Percentiles rank a stretch among this genome's conserved stretches.
Evolutionary conservation across 2,113 vertebrate species (phyloP).

Genomic region (Myrmecobius fasciatus): DNA sequence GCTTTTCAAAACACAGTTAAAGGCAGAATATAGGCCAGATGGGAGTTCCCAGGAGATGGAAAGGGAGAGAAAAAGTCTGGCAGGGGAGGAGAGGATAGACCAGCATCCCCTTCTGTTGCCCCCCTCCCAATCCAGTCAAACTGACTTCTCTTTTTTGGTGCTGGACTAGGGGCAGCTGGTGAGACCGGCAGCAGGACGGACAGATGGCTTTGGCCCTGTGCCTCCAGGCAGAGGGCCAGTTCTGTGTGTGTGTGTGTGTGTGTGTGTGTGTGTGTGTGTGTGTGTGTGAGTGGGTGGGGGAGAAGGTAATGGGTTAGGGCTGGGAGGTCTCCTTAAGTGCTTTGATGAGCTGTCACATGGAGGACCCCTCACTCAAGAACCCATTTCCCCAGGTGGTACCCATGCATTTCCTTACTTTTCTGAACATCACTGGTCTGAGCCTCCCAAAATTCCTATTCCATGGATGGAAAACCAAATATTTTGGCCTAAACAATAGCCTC

Average conservation of each 20-base stretch:
- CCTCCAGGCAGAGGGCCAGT: background rate
- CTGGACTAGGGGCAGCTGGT: slow-evolving; percentile 69
- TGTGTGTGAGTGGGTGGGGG: background rate
- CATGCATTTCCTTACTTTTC: background rate
- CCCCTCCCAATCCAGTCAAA: slow-evolving; percentile 53
- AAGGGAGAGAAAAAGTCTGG: background rate
- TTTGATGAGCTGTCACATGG: background rate
- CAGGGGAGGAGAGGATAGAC: slow-evolving; percentile 29
- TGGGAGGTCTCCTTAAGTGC: background rate
- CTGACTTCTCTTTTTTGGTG: slow-evolving; percentile 54
- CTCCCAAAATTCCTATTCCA: background rate
- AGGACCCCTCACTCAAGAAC: background rate
- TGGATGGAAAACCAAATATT: slow-evolving; percentile 23
- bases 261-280: background rate
- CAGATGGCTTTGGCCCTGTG: slow-evolving; percentile 41
- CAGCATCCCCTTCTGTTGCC: background rate
- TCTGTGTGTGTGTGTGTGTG: background rate
- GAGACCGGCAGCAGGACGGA: slow-evolving; percentile 39
- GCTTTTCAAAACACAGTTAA: slow-evolving; percentile 53
- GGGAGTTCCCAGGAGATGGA: slow-evolving; percentile 32
- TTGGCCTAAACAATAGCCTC: background rate
- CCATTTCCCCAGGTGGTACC: background rate
- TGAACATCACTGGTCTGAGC: background rate
- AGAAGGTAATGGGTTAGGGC: too few relatives aligned
- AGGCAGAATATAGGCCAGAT: slow-evolving; percentile 42